Base-by-base conservation (phyloP, 2,113 vertebrate species). In the Gnathonemus echidnorhynchus region DNA sequence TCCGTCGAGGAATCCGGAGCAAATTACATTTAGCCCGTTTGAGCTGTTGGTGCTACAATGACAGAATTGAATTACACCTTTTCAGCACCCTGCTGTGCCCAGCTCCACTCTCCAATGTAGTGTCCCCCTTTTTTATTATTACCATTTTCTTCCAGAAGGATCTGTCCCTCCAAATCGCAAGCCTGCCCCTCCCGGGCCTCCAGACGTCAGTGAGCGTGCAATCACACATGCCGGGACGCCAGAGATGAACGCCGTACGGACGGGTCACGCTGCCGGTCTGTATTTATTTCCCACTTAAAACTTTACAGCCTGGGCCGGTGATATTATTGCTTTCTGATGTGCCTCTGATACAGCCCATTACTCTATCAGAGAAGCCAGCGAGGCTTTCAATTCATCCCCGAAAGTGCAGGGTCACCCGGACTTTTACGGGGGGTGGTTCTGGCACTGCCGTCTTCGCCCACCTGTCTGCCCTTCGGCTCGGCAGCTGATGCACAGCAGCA, bases 21-120 rank as follows among this genome's bases (percentile, higher is more conserved):
- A 45, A 89, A 91, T 92, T 86, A 77, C 86, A 92, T 91, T 91
- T 66, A 90, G 74, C 10, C 58, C 27, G 83, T n/a, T 42, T 86
- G 77, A 88, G 83, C 31, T 84, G 62, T 53, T 49, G 83, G 45
- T n/a, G 11, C 4, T 27, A 42, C 35, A 66, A 56, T 10, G 86
- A 21, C 21, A 15, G 49, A 91, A 91, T 89, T 48, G 62, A 89
- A 89, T 89, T 87, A 46, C 62, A 91, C 70, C 56, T 35, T 53
- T 19, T 87, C 58, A 19, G 58, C 86, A 88, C 89, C 52, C 46
- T 27, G 74, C 77, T 83, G 45, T 80, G 88, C 11, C 42, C 46
- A 45, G 58, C 62, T n/a, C 70, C 1, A 1, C n/a, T 70, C n/a
- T 70, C 62, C 62, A 27, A 13, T 70, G 31, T 31, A 70, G 3